A percentile compares a stretch with the other conserved stretches of the same genome.
Conservation (phyloP, 2,888 invertebrate genomes). For the Scotopteryx bipunctaria region DNA sequence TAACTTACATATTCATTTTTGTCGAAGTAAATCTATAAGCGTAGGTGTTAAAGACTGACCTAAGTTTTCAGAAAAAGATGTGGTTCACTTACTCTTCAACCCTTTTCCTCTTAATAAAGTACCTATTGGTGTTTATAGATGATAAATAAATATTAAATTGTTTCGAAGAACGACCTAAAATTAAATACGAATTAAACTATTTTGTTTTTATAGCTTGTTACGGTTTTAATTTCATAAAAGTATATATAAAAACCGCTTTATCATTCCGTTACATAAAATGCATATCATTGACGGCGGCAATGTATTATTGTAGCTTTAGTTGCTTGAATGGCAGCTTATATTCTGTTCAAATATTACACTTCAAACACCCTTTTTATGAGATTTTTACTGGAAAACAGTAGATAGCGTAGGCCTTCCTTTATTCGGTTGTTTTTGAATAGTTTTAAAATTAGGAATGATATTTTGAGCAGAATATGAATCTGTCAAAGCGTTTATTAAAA, state of each 20-base stretch:
- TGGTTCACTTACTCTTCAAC: conserved; percentile 34
- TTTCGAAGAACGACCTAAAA: conserved; percentile 41
- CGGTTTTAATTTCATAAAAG: conserved; percentile 47
- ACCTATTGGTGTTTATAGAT: conserved; percentile 48
- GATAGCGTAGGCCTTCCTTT: no score
- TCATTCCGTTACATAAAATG: conserved; percentile 69
- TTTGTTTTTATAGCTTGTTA: conserved; percentile 55
- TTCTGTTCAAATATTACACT: conserved; percentile 53
- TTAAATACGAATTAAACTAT: conserved; percentile 29
- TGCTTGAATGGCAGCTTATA: conserved; percentile 52
- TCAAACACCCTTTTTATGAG: not conserved
- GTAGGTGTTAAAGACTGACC: conserved; percentile 57
- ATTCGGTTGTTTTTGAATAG: not conserved
- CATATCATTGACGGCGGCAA: conserved; percentile 69
- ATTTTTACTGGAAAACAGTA: not conserved
- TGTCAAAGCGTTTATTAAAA: conserved; percentile 43
- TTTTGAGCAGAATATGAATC: conserved; percentile 51
- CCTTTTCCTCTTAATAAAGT: conserved; percentile 41
- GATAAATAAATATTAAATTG: conserved; percentile 39
- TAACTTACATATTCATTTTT: conserved; percentile 25
- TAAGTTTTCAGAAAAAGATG: conserved; percentile 45
- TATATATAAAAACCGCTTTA: conserved; percentile 55
- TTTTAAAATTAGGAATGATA: not conserved
- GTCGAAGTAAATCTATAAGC: conserved; percentile 41
- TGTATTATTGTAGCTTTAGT: conserved; percentile 58